A percentile compares a stretch with the other conserved stretches of the same genome.
Evolutionary conservation across 2,888 invertebrate genomes (phyloP).

Genomic region (Cyclophora punctaria): DNA sequence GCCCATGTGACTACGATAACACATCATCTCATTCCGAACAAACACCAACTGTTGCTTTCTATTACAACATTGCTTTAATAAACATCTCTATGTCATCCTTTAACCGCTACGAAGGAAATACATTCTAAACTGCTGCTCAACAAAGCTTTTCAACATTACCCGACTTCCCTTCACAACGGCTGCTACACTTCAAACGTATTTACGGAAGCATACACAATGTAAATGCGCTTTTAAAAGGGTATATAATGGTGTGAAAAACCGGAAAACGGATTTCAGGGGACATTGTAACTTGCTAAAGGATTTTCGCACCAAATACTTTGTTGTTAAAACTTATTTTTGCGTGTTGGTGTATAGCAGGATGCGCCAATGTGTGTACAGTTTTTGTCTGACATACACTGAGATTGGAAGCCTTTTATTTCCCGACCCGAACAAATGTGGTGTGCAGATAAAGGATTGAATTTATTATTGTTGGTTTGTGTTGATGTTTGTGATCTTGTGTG

Average conservation of each 20-base stretch:
- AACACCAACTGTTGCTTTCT: no score
- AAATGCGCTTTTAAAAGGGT: slow-evolving; percentile 9
- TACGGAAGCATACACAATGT: slow-evolving; percentile 13
- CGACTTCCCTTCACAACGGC: slow-evolving; percentile 4
- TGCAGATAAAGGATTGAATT: background rate
- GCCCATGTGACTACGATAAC: no score
- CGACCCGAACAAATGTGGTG: background rate
- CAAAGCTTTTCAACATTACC: background rate
- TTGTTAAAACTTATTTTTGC: background rate
- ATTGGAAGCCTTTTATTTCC: background rate
- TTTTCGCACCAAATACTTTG: background rate
- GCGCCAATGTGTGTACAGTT: background rate
- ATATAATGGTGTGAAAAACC: slow-evolving; percentile 12
- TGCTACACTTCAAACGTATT: slow-evolving; percentile 7
- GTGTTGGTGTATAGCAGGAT: background rate
- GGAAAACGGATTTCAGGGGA: slow-evolving; percentile 4
- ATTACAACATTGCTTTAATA: no score
- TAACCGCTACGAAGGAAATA: background rate
- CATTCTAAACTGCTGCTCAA: background rate
- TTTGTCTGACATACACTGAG: background rate
- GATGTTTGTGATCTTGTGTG: no score
- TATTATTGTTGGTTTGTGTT: no score
- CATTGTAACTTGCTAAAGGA: background rate
- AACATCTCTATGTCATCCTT: background rate
- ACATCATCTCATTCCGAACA: no score